These are phyloP conservation scores for Taeniopygia guttata DNA, from an alignment of 2,797 vertebrate genomes.

Conservation along the genomic window DNA sequence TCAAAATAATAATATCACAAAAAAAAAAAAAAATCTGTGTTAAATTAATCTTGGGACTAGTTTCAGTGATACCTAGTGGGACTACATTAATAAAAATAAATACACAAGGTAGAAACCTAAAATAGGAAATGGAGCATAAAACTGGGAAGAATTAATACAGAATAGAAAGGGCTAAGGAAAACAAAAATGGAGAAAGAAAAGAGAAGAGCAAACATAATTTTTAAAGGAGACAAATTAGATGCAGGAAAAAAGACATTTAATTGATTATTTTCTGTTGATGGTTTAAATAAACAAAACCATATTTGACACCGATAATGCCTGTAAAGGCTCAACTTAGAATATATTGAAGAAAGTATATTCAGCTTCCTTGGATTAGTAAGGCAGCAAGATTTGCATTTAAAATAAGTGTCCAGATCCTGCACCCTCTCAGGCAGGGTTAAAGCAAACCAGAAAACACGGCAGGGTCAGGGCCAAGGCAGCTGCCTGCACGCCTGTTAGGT, in stretches of 20 bases:
- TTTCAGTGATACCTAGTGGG: conserved; percentile 7
- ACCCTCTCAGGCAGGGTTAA: conserved; percentile 42
- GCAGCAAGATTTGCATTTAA: conserved; percentile 48
- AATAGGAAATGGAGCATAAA: conserved; percentile 9
- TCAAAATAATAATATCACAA: background rate
- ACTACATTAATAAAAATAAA: conserved; percentile 2
- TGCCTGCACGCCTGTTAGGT: conserved; percentile 48
- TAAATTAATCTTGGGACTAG: conserved; percentile 12
- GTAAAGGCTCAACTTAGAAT: background rate
- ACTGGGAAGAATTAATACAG: background rate
- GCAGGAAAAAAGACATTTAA: background rate
- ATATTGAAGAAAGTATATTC: background rate
- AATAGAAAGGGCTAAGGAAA: background rate
- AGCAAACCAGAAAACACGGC: conserved; percentile 50
- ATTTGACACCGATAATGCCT: background rate
- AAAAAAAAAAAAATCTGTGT: background rate
- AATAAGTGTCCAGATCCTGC: background rate
- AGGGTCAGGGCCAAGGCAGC: conserved; percentile 62
- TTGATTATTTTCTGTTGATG: background rate
- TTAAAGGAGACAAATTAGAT: background rate
- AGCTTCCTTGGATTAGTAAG: background rate
- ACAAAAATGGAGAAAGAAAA: background rate
- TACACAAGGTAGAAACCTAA: background rate
- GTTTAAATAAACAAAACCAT: background rate
- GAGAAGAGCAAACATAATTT: background rate